Evolutionary conservation across 2,113 vertebrate species (phyloP), one percentile per base, ranked within the genome.

Genomic region (Nanorana parkeri): DNA sequence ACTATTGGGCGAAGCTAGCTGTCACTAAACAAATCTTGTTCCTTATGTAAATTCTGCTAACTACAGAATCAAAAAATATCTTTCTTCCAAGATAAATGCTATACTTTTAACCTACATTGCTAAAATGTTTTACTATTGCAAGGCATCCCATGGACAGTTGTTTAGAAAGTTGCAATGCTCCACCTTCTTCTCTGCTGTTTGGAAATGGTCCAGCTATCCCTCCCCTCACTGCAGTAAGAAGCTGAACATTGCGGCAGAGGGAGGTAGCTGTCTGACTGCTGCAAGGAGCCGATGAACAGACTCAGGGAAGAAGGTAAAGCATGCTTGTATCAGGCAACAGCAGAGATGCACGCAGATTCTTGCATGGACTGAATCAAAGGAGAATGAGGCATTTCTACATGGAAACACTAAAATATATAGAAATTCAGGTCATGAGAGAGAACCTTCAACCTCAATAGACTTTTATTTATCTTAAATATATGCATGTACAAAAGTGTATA

Each of bases 291-390:
- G 47, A 68, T n/a, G 67, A 68, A 54, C 67, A 80, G 29, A 63
- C 67, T 73, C 68, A 73, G 58, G 41, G 79, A 81, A 28, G 55
- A 72, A 81, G 79, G 79, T 81, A 81, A 81, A 28, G 41, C 78
- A 81, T 26, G n/a, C 29, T 63, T 68, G 24, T 68, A 69, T 36
- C n/a, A 68, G 17, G n/a, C n/a, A n/a, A 10, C 13, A 58, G 65
- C 26, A 13, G 19, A 36, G 29, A 24, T 66, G 41, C 41, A 71
- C 17, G 67, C 16, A 36, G 5, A 5, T 5, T 6, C 19, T n/a
- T 68, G n/a, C 41, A 47, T 47, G 41, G 41, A 47, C 41, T 47
- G 41, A 47, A 47, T 47, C 41, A 47, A 6, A 47, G 1, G 13
- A 13, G 3, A 47, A 47, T 47, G 0, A 47, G 8, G 13, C 32